A percentile compares a stretch with the other conserved stretches of the same genome.
These are phyloP conservation scores for Malacoraja senta DNA, from an alignment of 2,797 vertebrate genomes.

Conservation along the genomic window DNA sequence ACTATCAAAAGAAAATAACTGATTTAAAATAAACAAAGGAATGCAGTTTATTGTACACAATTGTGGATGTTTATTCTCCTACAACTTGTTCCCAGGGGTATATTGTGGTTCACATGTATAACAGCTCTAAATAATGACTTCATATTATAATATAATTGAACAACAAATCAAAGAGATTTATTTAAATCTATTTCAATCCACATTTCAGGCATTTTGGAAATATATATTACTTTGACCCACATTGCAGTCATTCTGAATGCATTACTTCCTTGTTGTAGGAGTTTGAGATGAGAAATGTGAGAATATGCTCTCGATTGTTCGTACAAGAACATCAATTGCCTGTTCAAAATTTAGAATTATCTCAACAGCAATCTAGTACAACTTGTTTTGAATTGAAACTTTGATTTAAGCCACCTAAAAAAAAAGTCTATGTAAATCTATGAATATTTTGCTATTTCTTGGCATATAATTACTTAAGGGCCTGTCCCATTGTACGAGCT, in stretches of 20 bases:
- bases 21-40: neutral
- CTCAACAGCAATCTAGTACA: neutral
- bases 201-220: neutral
- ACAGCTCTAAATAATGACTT: neutral
- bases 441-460: neutral
- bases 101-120: neutral
- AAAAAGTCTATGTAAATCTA: neutral
- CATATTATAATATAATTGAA: neutral
- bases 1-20: conserved; percentile 17
- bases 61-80: neutral
- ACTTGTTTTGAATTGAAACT: neutral
- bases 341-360: neutral
- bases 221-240: neutral
- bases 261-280: neutral
- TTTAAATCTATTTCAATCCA: conserved; percentile 14
- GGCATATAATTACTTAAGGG: neutral
- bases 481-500: no score
- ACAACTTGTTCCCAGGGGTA: neutral
- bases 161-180: neutral
- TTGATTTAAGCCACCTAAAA: conserved; percentile 8
- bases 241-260: neutral
- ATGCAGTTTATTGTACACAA: neutral
- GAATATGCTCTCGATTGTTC: neutral
- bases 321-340: neutral
- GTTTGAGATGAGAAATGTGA: neutral